These are phyloP conservation scores for Amia ocellicauda DNA, from an alignment of 2,113 vertebrate species.

Conservation along the genomic window DNA sequence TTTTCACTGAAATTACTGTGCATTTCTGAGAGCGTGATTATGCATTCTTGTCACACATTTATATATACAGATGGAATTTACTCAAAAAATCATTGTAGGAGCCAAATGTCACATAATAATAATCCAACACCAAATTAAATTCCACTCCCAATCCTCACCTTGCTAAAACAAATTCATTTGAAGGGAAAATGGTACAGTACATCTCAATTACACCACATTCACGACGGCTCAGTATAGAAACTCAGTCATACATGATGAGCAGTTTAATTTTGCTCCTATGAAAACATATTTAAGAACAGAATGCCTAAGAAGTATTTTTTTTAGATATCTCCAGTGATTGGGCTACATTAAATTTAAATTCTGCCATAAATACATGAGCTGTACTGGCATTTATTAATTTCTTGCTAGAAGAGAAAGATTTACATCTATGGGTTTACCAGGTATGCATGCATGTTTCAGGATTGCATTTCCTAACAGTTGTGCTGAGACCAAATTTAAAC, in stretches of 20 bases:
- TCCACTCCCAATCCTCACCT: slow-evolving; percentile 15
- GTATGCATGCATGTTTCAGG: slow-evolving; percentile 19
- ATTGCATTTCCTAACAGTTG: too few relatives aligned
- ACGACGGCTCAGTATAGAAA: slow-evolving; percentile 17
- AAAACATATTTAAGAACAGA: slow-evolving; percentile 33
- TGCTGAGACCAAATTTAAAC: slow-evolving; percentile 37
- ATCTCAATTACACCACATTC: slow-evolving; percentile 34
- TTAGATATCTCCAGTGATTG: too few relatives aligned
- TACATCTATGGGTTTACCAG: slow-evolving; percentile 35
- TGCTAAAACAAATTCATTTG: slow-evolving; percentile 15
- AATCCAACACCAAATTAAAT: slow-evolving; percentile 32
- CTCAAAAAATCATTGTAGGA: slow-evolving; percentile 5
- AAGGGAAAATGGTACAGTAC: slow-evolving; percentile 7
- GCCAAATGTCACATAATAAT: slow-evolving; percentile 25
- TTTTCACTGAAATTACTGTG: too few relatives aligned
- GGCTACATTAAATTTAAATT: too few relatives aligned
- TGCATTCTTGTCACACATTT: slow-evolving; percentile 41
- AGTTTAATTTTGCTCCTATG: slow-evolving; percentile 19
- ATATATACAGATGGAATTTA: neutral
- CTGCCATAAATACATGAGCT: too few relatives aligned
- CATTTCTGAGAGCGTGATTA: slow-evolving; percentile 3
- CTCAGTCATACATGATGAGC: slow-evolving; percentile 21
- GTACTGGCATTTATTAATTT: too few relatives aligned
- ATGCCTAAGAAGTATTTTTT: slow-evolving; percentile 2
- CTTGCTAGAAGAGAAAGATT: slow-evolving; percentile 31